Conservation (phyloP, 2,888 invertebrate genomes). For the Unio delphinus region DNA sequence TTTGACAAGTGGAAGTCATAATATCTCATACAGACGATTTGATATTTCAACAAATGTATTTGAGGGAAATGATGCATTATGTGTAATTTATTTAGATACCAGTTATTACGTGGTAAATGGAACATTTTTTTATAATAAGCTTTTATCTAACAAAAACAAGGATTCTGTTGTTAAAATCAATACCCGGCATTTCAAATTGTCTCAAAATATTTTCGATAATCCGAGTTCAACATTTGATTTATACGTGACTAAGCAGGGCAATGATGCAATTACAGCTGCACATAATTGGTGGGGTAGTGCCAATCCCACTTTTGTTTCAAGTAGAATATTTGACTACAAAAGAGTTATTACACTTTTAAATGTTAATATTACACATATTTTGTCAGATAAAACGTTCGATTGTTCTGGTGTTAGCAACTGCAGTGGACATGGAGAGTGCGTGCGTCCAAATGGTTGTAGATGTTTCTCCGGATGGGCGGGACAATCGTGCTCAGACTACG, state of each 20-base stretch:
- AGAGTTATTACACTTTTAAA: conserved; percentile 10
- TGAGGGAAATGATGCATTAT: conserved; percentile 8
- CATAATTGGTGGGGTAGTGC: conserved; percentile 38
- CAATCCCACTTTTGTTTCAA: conserved; percentile 2
- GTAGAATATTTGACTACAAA: conserved; percentile 17
- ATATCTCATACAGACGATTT: neutral
- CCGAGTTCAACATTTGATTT: conserved; percentile 27
- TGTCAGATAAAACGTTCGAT: no score
- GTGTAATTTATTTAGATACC: conserved; percentile 14
- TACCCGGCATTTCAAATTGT: conserved; percentile 14
- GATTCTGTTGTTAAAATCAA: conserved; percentile 9
- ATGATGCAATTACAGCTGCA: conserved; percentile 13
- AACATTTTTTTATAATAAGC: conserved; percentile 19
- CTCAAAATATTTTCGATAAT: conserved; percentile 30
- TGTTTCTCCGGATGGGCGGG: conserved; percentile 26
- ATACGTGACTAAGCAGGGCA: conserved; percentile 10
- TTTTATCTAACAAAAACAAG: conserved; percentile 7
- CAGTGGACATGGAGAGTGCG: conserved; percentile 30
- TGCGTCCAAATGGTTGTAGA: conserved; percentile 25
- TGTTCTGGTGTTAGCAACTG: conserved; percentile 28
- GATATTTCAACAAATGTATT: conserved; percentile 27
- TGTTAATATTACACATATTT: conserved; percentile 19
- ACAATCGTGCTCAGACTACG: conserved; percentile 17
- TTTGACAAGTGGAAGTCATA: neutral
- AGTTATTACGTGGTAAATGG: conserved; percentile 6